Percentiles rank a stretch among this genome's conserved stretches.
phyloP scores from a whole-genome alignment of 2,888 invertebrate species.

The Meandrusa payeni region DNA sequence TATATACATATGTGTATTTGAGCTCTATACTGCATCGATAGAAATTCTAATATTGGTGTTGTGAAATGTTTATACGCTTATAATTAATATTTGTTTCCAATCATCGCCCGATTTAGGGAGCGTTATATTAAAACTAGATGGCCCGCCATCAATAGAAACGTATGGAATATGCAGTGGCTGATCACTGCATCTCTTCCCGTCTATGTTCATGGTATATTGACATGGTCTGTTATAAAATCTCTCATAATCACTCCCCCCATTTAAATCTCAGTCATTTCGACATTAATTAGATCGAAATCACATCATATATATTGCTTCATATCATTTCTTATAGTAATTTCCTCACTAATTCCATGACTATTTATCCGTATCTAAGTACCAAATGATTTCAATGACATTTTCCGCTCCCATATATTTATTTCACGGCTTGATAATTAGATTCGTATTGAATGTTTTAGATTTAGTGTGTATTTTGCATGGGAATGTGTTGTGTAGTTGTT shows the following conservation, averaged over 20 bases:
- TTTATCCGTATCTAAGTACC: not conserved
- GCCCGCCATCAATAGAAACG: constrained; percentile 71
- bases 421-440: constrained; percentile 20
- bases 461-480: constrained; percentile 53
- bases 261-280: constrained; percentile 41
- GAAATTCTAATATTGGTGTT: constrained; percentile 76
- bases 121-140: constrained; percentile 64
- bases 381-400: constrained; percentile 32
- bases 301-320: too few relatives aligned
- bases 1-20: constrained; percentile 51
- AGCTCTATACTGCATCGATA: constrained; percentile 74
- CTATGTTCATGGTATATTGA: constrained; percentile 61
- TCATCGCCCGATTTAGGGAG: constrained; percentile 65
- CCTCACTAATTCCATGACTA: constrained; percentile 11
- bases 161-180: constrained; percentile 63
- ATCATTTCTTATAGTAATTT: constrained; percentile 9
- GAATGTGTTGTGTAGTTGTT: constrained; percentile 41
- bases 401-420: constrained; percentile 7
- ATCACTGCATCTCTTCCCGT: constrained; percentile 60
- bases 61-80: constrained; percentile 65
- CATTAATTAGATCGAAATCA: constrained; percentile 51
- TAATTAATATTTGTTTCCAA: constrained; percentile 56
- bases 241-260: constrained; percentile 41
- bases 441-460: constrained; percentile 17
- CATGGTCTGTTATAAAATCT: constrained; percentile 40